These are phyloP conservation scores for Achatina immaculata DNA, from an alignment of 1,140 invertebrate genomes.

Conservation along the genomic window DNA sequence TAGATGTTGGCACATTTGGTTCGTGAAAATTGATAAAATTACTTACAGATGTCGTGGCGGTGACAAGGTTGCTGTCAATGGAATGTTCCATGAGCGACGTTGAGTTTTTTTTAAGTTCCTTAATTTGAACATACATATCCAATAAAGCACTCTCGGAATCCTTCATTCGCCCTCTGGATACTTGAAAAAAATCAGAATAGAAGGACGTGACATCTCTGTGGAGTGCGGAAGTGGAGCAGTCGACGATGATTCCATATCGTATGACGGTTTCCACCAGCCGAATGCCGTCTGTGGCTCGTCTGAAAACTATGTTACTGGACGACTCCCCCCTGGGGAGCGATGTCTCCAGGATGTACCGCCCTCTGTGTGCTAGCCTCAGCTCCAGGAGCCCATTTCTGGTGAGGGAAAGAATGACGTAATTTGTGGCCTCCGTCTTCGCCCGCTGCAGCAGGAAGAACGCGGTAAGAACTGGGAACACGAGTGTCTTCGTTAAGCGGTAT, in stretches of 20 bases:
- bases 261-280: slow-evolving; percentile 6
- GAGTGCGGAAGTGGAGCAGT: not conserved
- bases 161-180: not conserved
- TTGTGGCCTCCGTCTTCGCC: not conserved
- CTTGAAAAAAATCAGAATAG: not conserved
- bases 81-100: not conserved
- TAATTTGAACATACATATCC: not conserved
- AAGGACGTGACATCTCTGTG: not conserved
- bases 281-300: not conserved
- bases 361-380: slow-evolving; percentile 33
- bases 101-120: not conserved
- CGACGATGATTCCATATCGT: slow-evolving; percentile 15
- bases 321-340: not conserved
- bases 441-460: not conserved
- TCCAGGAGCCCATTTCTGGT: slow-evolving; percentile 40
- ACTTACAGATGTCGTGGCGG: not conserved
- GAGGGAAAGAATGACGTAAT: slow-evolving; percentile 38
- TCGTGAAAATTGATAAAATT: not conserved
- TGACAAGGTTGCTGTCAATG: not conserved
- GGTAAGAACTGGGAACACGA: not conserved
- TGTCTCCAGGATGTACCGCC: slow-evolving; percentile 38
- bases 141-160: not conserved
- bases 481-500: not conserved
- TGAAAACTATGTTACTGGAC: not conserved
- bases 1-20: not conserved